Base-by-base conservation (phyloP, 2,797 vertebrate species). In the Sciurus carolinensis region DNA sequence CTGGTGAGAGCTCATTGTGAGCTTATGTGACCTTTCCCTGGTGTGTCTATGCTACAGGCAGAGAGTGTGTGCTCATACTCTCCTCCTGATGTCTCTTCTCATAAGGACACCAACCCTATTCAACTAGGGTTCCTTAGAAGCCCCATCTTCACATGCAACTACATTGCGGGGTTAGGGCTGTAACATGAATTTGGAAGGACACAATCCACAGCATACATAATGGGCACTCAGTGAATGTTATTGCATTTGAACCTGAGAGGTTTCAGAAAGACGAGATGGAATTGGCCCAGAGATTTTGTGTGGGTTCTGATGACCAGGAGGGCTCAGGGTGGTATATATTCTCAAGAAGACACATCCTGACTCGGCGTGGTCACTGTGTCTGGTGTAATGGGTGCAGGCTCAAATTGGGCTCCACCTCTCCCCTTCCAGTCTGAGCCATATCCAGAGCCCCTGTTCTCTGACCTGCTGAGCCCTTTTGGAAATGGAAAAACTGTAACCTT, bases 281-380 rank as follows among this genome's bases (percentile, higher is more conserved):
- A 4, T 67, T 39, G 36, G 57, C 33, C 30, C 28, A 50, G 47
- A 84, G 77, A 20, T 50, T 67, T 57, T 64, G 4, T 77, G 9
- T 13, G 18, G 42, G 18, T 57, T 26, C 52, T 59, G 9, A 66
- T 72, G 91, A 59, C 33, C 8, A 1, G 2, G 52, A 39, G 67
- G 47, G 17, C 76, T 33, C 1, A 11, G n/a, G 47, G 36, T 12
- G 30, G 28, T 12, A 17, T 57, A 75, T 12, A 0, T 15, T 42
- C 75, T 28, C 3, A 15, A 84, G 73, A 52, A 52, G 66, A 57
- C n/a, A 0, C 0, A 0, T 52, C 4, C 26, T 3, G 3, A 30
- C 52, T 20, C 0, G 1, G 73, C 66, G 20, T 80, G 7, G 28
- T 14, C 64, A 50, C 39, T 76, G n/a, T 79, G 64, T 47, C 62